These are phyloP conservation scores for Furnarius figulus DNA, from an alignment of 2,113 vertebrate genomes.

Conservation along the genomic window DNA sequence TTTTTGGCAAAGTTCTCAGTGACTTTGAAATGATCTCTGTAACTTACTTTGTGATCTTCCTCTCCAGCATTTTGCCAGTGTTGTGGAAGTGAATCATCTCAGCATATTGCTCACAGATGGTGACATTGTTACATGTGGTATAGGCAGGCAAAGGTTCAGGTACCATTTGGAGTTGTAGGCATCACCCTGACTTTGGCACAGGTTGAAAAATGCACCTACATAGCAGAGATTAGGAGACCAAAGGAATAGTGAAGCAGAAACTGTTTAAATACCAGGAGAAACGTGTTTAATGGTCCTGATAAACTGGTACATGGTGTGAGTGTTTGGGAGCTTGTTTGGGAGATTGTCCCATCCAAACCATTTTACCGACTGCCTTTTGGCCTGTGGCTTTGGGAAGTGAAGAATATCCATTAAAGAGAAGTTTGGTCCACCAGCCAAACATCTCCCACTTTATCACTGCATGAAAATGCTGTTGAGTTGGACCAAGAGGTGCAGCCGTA, in stretches of 20 bases:
- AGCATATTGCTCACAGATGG: slow-evolving; percentile 12
- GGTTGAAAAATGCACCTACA: neutral
- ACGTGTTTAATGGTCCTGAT: neutral
- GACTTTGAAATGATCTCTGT: slow-evolving; percentile 6
- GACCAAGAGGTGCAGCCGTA: neutral
- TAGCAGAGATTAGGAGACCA: neutral
- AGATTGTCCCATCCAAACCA: neutral
- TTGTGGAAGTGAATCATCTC: neutral
- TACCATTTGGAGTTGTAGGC: neutral
- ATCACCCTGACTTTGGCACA: neutral
- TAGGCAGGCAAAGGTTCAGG: neutral
- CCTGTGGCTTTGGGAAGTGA: neutral
- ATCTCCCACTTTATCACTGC: neutral
- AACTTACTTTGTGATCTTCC: neutral
- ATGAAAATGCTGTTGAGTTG: neutral
- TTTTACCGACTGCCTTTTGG: neutral
- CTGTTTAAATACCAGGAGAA: neutral
- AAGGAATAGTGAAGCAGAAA: neutral
- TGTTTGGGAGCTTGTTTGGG: neutral
- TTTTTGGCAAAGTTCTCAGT: neutral
- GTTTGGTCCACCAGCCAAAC: neutral
- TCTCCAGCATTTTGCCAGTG: neutral
- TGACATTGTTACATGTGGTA: neutral
- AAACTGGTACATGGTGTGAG: neutral
- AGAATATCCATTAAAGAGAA: neutral